Base-by-base conservation (phyloP, 2,888 invertebrate genomes). In the Sphaerophoria rueppellii region DNA sequence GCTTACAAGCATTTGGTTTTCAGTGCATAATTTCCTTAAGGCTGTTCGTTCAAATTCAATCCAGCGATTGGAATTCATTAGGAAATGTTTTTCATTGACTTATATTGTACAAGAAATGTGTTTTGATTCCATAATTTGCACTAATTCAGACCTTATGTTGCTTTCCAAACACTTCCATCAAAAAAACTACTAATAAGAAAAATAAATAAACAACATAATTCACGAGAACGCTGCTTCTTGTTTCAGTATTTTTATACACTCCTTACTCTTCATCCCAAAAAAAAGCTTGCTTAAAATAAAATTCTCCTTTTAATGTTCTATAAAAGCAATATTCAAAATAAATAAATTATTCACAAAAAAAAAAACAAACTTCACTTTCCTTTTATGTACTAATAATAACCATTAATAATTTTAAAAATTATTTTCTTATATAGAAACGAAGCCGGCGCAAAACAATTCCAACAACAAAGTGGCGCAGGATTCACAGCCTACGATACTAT, bases 401-500 rank as follows among this genome's bases (percentile, higher is more conserved):
- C 24, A 43, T 57, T 71, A 0, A 57, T 65, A 69, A 77, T 60
- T 61, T 12, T 74, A 82, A 43, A 37, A 48, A 61, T 34, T 75
- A 86, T 86, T 75, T 85, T 58, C 88, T 88, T 89, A 92, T 93
- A 87, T 93, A 97, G 97, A 97, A 97, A 97, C 96, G 97, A 97
- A 96, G 96, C 96, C 93, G 94, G 95, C 95, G 94, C 95, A 95
- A 95, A 94, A 94, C 93, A 93, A 92, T 93, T 93, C 93, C 95
- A 96, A 95, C 92, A 92, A 95, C 93, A 91, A 91, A 91, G 90
- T 89, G 93, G 95, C 94, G 94, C 95, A 94, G 96, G 97, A 96
- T 95, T 97, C 96, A 96, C 97, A 96, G 96, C 97, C 96, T 97
- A 97, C 96, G 97, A 97, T 97, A 97, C 97, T 96, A 96, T 97